Conservation (phyloP, 2,113 vertebrate species). For the Condylura cristata region DNA sequence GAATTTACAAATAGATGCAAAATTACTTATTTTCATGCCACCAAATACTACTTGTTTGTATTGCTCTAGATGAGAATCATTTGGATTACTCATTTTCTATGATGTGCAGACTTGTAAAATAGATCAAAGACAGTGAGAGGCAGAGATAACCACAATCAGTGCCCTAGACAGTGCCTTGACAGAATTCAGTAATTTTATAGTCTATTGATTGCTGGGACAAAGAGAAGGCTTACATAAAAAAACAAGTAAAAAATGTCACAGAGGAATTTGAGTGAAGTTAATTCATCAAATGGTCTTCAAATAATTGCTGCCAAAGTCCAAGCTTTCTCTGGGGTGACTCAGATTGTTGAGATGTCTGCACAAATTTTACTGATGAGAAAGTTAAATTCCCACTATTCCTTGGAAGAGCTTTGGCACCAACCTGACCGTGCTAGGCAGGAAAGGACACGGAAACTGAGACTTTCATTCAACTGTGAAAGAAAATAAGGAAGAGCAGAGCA, state of each 20-base stretch:
- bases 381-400: not conserved
- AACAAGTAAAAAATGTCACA: not conserved
- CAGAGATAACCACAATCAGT: not conserved
- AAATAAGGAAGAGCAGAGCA: not conserved
- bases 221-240: not conserved
- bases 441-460: not conserved
- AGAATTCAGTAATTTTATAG: not conserved
- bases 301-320: not conserved
- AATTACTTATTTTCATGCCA: not conserved
- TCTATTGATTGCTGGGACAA: not conserved
- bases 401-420: not conserved
- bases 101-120: not conserved
- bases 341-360: not conserved
- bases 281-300: constrained; percentile 18
- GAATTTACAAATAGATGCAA: constrained; percentile 39
- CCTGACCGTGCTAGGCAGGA: not conserved
- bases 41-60: not conserved
- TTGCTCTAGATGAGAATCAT: not conserved
- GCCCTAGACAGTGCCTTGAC: not conserved
- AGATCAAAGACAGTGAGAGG: constrained; percentile 19
- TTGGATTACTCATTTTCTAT: constrained; percentile 36
- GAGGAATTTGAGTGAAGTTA: constrained; percentile 32
- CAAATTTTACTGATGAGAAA: not conserved
- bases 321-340: not conserved
- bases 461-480: not conserved